Conservation (phyloP, 2,113 vertebrate species). For the Arenaria interpres region DNA sequence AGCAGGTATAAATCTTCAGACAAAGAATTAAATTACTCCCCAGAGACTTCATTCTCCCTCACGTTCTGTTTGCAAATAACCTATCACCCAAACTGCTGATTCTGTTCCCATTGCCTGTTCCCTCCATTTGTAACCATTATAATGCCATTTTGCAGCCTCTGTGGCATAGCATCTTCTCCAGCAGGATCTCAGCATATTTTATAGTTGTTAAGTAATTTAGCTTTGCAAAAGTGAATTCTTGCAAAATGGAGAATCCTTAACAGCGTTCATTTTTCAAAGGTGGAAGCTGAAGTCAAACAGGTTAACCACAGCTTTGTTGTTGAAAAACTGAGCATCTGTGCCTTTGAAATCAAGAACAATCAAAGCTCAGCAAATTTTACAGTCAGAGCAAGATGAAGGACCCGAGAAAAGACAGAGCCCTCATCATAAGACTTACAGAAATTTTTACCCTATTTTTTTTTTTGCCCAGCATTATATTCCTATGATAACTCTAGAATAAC, state of each 20-base stretch:
- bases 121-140: not conserved
- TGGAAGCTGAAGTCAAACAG: not conserved
- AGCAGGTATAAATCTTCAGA: not conserved
- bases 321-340: not conserved
- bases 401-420: not conserved
- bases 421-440: not conserved
- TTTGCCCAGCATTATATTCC: not conserved
- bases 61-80: conserved; percentile 25
- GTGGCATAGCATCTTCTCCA: not conserved
- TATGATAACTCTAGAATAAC: not conserved
- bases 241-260: not conserved
- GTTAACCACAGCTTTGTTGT: not conserved
- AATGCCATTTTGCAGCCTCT: not conserved
- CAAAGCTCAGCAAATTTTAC: not conserved
- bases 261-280: not conserved
- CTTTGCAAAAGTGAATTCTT: not conserved
- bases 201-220: not conserved
- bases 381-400: not conserved
- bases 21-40: not conserved
- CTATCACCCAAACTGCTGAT: conserved; percentile 9
- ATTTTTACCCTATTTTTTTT: not conserved
- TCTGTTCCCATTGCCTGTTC: not conserved
- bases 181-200: not conserved
- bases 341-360: not conserved
- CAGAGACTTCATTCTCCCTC: not conserved